Conservation (phyloP, 2,888 invertebrate genomes). For the Euzophera pinguis region DNA sequence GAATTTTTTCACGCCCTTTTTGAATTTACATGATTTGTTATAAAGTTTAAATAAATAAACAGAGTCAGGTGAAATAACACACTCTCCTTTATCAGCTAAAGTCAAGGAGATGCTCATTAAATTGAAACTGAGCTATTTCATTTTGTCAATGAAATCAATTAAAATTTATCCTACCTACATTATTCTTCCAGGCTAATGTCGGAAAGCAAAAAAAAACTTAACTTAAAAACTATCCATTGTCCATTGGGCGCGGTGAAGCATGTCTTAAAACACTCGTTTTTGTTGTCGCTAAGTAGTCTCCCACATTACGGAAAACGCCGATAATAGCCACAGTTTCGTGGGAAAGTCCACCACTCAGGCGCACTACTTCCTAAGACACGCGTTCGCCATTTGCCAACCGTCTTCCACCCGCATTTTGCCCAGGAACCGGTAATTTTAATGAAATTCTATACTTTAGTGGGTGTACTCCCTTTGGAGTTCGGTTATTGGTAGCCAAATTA, state of each 20-base stretch:
- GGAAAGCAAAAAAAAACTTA: not conserved
- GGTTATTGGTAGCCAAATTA: no score
- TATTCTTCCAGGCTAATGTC: not conserved
- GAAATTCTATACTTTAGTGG: conserved; percentile 61
- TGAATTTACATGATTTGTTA: no score
- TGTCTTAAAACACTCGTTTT: conserved; percentile 3
- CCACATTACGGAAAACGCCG: conserved; percentile 54
- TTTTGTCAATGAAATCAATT: no score
- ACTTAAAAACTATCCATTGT: conserved; percentile 1
- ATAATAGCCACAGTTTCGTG: conserved; percentile 53
- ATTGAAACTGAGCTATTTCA: no score
- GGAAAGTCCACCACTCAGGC: conserved; percentile 64
- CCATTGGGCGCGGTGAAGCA: conserved; percentile 3
- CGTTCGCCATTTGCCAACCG: conserved; percentile 57
- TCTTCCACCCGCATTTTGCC: conserved; percentile 65
- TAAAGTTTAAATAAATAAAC: no score
- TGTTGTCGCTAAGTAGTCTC: conserved; percentile 47
- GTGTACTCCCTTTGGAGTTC: not conserved
- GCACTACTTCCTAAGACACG: conserved; percentile 59
- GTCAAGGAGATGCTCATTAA: no score
- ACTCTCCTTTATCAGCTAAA: no score
- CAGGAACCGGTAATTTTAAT: conserved; percentile 70
- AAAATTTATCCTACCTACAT: no score
- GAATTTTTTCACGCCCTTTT: no score
- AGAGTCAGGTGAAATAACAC: no score